These are phyloP conservation scores for Piprites chloris DNA, from an alignment of 2,113 vertebrate genomes.

Conservation along the genomic window DNA sequence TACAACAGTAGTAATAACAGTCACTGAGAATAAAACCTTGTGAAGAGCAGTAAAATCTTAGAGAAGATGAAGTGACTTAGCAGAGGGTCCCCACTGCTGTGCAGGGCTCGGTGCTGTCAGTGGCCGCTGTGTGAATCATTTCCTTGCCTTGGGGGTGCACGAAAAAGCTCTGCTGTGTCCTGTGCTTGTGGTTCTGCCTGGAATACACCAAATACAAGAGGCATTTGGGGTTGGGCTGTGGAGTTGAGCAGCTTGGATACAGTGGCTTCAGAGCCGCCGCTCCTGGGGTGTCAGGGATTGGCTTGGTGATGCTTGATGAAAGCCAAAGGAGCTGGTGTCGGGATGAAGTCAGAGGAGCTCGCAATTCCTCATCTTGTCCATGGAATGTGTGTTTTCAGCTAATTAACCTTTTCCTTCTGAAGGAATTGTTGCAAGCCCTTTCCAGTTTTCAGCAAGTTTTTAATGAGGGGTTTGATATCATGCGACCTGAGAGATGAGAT, in stretches of 20 bases:
- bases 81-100: fast-evolving
- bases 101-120: not conserved
- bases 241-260: not conserved
- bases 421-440: not conserved
- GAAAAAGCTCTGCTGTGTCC: not conserved
- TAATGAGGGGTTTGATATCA: not conserved
- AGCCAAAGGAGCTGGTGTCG: not conserved
- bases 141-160: not conserved
- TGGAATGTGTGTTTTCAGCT: not conserved
- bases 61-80: fast-evolving
- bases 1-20: not conserved
- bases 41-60: not conserved
- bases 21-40: not conserved
- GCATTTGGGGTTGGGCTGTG: fast-evolving
- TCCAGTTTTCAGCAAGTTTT: not conserved
- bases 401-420: not conserved
- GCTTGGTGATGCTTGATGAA: not conserved
- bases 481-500: not conserved
- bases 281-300: not conserved
- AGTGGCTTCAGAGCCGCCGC: not conserved
- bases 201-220: not conserved
- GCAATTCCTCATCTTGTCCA: fast-evolving
- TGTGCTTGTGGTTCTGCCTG: not conserved
- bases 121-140: not conserved
- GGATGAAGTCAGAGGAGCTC: not conserved